phyloP scores from a whole-genome alignment of 2,113 vertebrate species.

The Bubo scandiacus region DNA sequence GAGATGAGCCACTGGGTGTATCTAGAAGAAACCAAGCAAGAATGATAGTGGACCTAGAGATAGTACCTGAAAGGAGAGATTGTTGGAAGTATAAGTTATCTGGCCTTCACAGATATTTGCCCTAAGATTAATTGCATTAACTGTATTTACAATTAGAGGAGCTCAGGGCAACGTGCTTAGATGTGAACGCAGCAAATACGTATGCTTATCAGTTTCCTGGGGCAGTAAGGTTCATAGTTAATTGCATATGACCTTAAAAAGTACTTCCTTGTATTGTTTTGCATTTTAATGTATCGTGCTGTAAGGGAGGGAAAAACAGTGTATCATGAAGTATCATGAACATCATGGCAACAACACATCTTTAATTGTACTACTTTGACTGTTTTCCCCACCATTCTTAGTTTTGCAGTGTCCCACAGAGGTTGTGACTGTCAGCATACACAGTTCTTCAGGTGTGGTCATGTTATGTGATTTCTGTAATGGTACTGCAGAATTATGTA shows the following conservation, averaged over 20 bases:
- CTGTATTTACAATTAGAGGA: background rate
- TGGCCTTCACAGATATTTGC: background rate
- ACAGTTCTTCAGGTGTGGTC: background rate
- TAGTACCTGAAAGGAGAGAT: background rate
- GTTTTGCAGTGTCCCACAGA: background rate
- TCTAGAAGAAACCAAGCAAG: background rate
- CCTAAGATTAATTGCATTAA: background rate
- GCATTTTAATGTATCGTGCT: background rate
- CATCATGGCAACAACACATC: background rate
- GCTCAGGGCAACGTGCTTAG: background rate
- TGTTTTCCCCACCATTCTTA: background rate
- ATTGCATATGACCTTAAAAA: background rate
- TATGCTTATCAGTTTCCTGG: background rate
- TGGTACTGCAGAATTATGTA: background rate
- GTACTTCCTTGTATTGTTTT: conserved; percentile 32
- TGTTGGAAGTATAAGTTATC: background rate
- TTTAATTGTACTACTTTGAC: background rate
- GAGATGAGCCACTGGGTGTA: background rate
- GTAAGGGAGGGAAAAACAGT: background rate
- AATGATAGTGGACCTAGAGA: background rate
- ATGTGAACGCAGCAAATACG: background rate
- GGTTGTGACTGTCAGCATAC: background rate
- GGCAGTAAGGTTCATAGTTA: background rate
- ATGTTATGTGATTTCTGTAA: background rate
- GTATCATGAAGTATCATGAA: background rate